phyloP scores from a whole-genome alignment of 2,113 vertebrate genomes.

The Laticauda laticaudata region DNA sequence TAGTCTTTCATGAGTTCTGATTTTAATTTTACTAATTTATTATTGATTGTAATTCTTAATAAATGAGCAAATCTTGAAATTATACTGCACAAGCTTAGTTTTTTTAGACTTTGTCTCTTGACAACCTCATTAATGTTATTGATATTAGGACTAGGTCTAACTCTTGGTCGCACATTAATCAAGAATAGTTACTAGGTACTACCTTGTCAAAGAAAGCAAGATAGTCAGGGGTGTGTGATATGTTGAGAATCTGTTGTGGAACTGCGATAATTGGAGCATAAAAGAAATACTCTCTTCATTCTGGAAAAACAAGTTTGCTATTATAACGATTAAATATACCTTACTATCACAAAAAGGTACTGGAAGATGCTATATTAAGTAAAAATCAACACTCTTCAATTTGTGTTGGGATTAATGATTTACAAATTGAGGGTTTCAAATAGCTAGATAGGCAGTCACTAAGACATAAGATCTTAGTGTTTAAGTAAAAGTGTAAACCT shows the following conservation, averaged over 20 bases:
- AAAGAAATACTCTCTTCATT: not conserved
- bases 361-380: not conserved
- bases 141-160: slow-evolving; percentile 34
- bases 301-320: not conserved
- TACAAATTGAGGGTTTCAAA: not conserved
- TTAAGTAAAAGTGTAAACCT: not conserved
- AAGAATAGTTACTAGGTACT: slow-evolving; percentile 28
- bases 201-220: slow-evolving; percentile 3
- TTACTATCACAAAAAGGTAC: not conserved
- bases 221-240: not conserved
- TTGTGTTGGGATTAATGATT: not conserved
- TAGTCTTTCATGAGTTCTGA: slow-evolving; percentile 7
- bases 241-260: not conserved
- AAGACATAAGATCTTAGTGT: not conserved
- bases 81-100: not conserved
- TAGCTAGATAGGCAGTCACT: not conserved
- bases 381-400: not conserved
- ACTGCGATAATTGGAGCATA: not conserved
- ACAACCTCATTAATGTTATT: slow-evolving; percentile 45
- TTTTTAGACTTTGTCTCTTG: slow-evolving; percentile 43
- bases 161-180: slow-evolving; percentile 26
- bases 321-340: not conserved
- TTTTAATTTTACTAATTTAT: slow-evolving; percentile 2
- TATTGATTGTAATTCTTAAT: slow-evolving; percentile 19
- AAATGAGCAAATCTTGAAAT: slow-evolving; percentile 12